Evolutionary conservation across 2,113 vertebrate genomes (phyloP), one percentile per base, ranked within the genome.

Genomic region (Cisticola juncidis): DNA sequence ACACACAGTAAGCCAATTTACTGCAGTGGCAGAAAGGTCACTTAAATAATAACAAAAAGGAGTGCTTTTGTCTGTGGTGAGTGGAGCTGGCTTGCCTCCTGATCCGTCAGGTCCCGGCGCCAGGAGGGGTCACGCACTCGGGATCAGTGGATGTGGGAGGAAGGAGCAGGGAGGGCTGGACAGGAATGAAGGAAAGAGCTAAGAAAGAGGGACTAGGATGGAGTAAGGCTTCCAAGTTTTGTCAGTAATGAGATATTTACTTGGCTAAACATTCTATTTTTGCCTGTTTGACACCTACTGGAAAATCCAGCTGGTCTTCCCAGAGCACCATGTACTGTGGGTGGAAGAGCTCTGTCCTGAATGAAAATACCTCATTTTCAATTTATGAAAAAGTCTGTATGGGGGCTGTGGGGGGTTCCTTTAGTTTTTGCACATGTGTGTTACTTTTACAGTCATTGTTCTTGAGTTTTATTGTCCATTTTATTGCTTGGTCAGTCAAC

Each of bases 91-190:
- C 48, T 92, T 28, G 57, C 33, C 48, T 74, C 69, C 29, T 9
- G 29, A 35, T 72, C 66, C 7, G 1, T n/a, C 66, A 40, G n/a
- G 45, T 70, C 0, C 0, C 38, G 4, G 72, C 23, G 16, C 33
- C 86, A 66, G 69, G 77, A 70, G 23, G 21, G 29, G 38, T 86
- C 56, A 61, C 0, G 1, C 28, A 14, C 35, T 45, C 54, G 51
- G n/a, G 50, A 68, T 53, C 36, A 44, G 40, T 26, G 66, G 13
- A 16, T 40, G 20, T 61, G 58, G 71, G 58, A 86, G 62, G 40
- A 72, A 80, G 48, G 54, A 82, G 74, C 29, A 64, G 45, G 19
- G 40, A 88, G 79, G 71, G 38, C 61, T 82, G 22, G 14, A 19
- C 3, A 47, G 44, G 23, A 90, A 66, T 74, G 31, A 84, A 73